Percentiles rank a stretch among this genome's conserved stretches.
Conservation (phyloP, 2,797 vertebrate species). For the Rhynchonycteris naso region DNA sequence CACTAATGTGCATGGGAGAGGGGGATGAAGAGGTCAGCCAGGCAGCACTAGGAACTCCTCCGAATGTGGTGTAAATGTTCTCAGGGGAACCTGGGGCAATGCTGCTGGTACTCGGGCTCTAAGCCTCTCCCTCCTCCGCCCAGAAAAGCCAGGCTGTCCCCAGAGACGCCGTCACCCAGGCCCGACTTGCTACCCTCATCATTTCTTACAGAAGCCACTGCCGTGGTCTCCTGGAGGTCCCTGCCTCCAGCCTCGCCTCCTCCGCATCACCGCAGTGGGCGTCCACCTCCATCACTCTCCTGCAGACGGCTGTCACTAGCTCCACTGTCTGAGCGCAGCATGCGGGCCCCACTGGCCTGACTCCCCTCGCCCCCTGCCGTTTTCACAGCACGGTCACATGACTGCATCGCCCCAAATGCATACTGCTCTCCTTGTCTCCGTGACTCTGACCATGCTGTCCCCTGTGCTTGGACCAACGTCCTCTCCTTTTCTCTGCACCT, state of each 20-base stretch:
- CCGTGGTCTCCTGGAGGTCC: neutral
- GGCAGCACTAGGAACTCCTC: accelerated
- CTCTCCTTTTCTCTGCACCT: neutral
- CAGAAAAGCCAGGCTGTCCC: neutral
- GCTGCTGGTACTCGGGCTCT: accelerated
- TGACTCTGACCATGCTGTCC: neutral
- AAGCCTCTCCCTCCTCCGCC: neutral
- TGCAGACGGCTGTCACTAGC: accelerated
- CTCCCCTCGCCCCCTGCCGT: accelerated
- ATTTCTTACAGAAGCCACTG: neutral
- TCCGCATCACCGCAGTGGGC: accelerated
- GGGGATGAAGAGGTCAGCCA: neutral
- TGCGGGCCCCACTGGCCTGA: neutral
- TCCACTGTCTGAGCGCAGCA: neutral
- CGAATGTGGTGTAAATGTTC: accelerated
- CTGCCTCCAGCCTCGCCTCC: neutral
- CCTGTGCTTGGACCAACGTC: neutral
- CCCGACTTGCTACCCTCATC: neutral
- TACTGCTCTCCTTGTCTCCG: neutral
- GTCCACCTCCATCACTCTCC: accelerated
- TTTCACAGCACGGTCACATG: accelerated
- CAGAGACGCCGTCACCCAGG: accelerated
- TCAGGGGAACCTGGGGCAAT: neutral
- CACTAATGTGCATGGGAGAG: accelerated
- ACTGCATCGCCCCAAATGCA: accelerated